These are phyloP conservation scores for Drosophila cardini DNA, from an alignment of 1,140 invertebrate species.

Conservation along the genomic window DNA sequence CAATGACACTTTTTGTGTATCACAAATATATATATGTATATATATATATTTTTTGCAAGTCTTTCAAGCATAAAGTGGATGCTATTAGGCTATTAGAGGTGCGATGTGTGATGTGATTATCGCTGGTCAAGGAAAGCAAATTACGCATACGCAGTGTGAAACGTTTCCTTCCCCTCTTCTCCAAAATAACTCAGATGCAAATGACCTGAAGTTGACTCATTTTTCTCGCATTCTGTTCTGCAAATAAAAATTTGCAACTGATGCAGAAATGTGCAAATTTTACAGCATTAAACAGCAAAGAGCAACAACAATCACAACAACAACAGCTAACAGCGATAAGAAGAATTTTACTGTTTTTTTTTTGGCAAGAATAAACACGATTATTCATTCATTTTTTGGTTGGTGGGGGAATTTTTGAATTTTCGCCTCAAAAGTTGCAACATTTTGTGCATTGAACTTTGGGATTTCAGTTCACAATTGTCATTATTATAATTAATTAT, in stretches of 20 bases:
- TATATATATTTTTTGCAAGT: constrained; percentile 13
- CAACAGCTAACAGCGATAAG: constrained; percentile 26
- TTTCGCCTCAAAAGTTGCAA: constrained; percentile 32
- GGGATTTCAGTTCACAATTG: constrained; percentile 34
- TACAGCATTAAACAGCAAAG: constrained; percentile 27
- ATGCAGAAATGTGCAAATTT: constrained; percentile 80
- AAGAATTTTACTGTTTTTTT: constrained; percentile 18
- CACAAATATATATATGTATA: no score
- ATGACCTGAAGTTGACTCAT: constrained; percentile 56
- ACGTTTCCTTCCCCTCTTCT: constrained; percentile 43
- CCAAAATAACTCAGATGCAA: constrained; percentile 42
- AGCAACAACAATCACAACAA: constrained; percentile 14
- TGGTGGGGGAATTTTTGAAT: constrained; percentile 1
- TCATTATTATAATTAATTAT: constrained; percentile 32
- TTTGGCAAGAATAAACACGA: constrained; percentile 47
- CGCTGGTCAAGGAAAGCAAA: constrained; percentile 41
- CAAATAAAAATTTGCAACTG: constrained; percentile 66
- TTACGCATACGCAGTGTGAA: constrained; percentile 56
- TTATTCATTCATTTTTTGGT: constrained; percentile 37
- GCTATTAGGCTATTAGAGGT: no score
- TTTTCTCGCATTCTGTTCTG: constrained; percentile 19
- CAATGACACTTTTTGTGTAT: constrained; percentile 61
- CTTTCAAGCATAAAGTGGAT: constrained; percentile 20
- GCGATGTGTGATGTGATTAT: constrained; percentile 13
- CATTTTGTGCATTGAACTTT: constrained; percentile 51